Conservation (phyloP, 1,140 invertebrate species). For the Lepidurus packardi region DNA sequence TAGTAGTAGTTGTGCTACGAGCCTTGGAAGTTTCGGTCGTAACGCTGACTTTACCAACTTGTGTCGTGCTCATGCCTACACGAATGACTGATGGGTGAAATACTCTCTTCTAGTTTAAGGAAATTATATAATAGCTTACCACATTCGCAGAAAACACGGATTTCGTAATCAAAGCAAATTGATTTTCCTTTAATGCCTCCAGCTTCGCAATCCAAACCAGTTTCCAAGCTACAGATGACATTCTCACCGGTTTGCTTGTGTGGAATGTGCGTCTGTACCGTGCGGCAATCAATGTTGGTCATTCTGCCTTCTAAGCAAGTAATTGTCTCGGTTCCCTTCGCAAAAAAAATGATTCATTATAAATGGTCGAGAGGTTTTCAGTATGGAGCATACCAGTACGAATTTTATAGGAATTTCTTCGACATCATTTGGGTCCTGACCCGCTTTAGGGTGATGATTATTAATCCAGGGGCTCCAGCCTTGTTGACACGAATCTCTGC, state of each 20-base stretch:
- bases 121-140: constrained; percentile 40
- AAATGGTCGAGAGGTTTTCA: background rate
- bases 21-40: too few relatives aligned
- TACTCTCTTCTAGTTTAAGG: background rate
- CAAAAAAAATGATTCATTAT: constrained; percentile 25
- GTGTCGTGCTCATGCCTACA: background rate
- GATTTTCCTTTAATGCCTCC: constrained; percentile 38
- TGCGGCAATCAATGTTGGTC: constrained; percentile 66
- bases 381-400: background rate
- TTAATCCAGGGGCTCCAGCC: constrained; percentile 75
- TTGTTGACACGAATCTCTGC: constrained; percentile 48
- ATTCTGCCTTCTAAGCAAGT: constrained; percentile 55
- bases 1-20: constrained; percentile 11
- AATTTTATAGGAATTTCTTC: constrained; percentile 53
- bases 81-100: background rate
- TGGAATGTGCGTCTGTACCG: constrained; percentile 53
- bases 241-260: constrained; percentile 63
- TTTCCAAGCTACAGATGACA: constrained; percentile 64
- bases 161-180: constrained; percentile 59
- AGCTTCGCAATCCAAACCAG: constrained; percentile 59
- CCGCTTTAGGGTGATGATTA: constrained; percentile 48
- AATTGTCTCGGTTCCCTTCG: constrained; percentile 23
- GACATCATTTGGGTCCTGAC: constrained; percentile 47
- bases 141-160: constrained; percentile 63
- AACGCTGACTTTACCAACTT: background rate